These are phyloP conservation scores for Leptodirus hochenwartii DNA, from an alignment of 2,888 invertebrate species.

Conservation along the genomic window DNA sequence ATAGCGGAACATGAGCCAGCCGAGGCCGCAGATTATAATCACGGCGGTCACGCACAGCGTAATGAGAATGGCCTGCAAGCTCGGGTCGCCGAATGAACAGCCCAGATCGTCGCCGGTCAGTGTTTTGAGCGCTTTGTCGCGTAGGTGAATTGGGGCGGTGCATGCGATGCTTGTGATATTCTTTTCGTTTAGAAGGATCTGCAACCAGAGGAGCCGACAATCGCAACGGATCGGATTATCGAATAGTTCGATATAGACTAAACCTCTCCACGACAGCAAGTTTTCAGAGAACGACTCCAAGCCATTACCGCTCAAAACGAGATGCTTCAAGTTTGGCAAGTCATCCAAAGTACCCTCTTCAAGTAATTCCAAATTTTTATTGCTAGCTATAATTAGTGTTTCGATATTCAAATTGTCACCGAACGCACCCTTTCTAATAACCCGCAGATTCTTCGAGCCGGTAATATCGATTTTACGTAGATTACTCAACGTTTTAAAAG, in stretches of 20 bases:
- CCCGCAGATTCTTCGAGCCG: slow-evolving; percentile 53
- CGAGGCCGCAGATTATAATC: slow-evolving; percentile 49
- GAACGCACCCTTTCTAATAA: slow-evolving; percentile 61
- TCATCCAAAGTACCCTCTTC: slow-evolving; percentile 64
- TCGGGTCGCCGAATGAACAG: slow-evolving; percentile 61
- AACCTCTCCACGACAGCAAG: slow-evolving; percentile 60
- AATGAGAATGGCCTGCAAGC: slow-evolving; percentile 63
- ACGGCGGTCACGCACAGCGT: slow-evolving; percentile 57
- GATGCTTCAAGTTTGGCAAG: slow-evolving; percentile 57
- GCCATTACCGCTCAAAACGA: slow-evolving; percentile 62
- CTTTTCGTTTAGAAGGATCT: slow-evolving; percentile 46
- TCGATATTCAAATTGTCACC: slow-evolving; percentile 67
- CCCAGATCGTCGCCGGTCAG: slow-evolving; percentile 62
- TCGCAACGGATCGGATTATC: slow-evolving; percentile 71
- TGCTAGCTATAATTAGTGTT: slow-evolving; percentile 53
- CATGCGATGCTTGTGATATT: slow-evolving; percentile 54
- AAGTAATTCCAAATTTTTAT: slow-evolving; percentile 51
- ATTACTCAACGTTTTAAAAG: slow-evolving; percentile 62
- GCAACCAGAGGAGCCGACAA: slow-evolving; percentile 64
- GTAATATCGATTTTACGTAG: slow-evolving; percentile 59
- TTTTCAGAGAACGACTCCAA: slow-evolving; percentile 59
- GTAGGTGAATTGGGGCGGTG: slow-evolving; percentile 50
- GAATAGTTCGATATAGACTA: slow-evolving; percentile 56
- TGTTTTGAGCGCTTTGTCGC: slow-evolving; percentile 46
- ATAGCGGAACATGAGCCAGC: slow-evolving; percentile 59